Evolutionary conservation across 2,797 vertebrate species (phyloP), one percentile per base, ranked within the genome.

Genomic region (Phylloscopus collybita): DNA sequence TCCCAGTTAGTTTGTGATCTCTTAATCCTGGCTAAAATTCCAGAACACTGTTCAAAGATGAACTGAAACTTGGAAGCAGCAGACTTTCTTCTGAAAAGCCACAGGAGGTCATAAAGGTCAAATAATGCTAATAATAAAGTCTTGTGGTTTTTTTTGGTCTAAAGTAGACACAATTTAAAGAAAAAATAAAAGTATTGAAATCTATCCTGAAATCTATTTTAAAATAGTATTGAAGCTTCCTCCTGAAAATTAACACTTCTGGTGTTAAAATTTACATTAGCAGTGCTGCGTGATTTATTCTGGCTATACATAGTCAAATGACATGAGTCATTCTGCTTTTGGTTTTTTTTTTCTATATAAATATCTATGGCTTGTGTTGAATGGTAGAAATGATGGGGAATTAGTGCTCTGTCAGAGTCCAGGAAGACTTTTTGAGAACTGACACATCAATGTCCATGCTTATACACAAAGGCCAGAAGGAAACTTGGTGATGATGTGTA

Each of bases 1-100:
- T 90, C 38, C 11, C 54, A 60, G 78, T 87, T 92, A 93, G 80
- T 20, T 92, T 71, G 17, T 95, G 67, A 85, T 85, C 79, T 92
- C 62, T 66, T 93, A 91, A 94, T 94, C 65, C 50, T 71, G 42
- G 45, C 22, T 81, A 59, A 64, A 88, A 69, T 93, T 88, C 70
- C 13, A 29, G 85, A 64, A 21, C 22, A 4, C n/a, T 62, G 0
- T 62, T 81, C 38, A 47, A 42, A 81, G 82, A 90, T 47, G 76
- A 80, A 19, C 62, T 76, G 72, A 18, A 88, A 50, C 12, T 61
- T 70, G 19, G 23, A 75, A 72, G 36, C 29, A 88, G 64, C 29
- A 88, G 64, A 20, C 54, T 60, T 93, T 25, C 38, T 64, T 78
- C 70, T 93, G 85, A 51, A 92, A 91, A 94, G 61, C 34, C 22